Percentiles rank a stretch among this genome's conserved stretches.
phyloP scores from a whole-genome alignment of 2,797 vertebrate species.

The Poeciliopsis gracilis region DNA sequence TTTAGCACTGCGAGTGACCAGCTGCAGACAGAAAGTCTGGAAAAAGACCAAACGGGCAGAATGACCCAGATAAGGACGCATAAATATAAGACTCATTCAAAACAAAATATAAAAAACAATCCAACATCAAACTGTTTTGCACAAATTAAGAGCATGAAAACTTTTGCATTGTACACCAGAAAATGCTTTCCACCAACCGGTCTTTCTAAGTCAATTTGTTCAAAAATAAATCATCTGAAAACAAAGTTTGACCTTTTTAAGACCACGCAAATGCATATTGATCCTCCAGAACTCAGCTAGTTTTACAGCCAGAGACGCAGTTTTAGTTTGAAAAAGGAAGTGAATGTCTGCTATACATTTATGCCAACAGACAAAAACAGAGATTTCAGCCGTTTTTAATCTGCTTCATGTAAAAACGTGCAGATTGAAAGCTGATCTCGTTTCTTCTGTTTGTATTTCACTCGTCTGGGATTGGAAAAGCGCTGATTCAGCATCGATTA shows the following conservation, averaged over 20 bases:
- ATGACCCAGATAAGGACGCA: no score
- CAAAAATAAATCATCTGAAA: not conserved
- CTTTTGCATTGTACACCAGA: not conserved
- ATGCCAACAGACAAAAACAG: not conserved
- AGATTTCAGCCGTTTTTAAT: not conserved
- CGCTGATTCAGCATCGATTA: conserved; percentile 55
- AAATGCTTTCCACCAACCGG: not conserved
- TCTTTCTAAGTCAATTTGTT: not conserved
- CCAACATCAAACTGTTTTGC: not conserved
- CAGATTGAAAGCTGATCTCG: not conserved
- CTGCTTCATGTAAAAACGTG: not conserved
- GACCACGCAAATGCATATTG: not conserved
- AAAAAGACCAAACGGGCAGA: no score
- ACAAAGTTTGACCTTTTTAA: not conserved
- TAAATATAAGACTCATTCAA: no score
- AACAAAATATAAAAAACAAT: no score
- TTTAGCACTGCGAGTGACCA: no score
- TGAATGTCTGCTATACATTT: not conserved
- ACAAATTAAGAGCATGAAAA: not conserved
- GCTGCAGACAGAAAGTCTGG: no score
- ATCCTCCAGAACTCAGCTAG: not conserved
- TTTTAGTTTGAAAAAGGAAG: not conserved
- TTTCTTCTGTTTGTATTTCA: not conserved
- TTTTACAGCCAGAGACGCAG: not conserved
- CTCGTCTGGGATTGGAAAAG: conserved; percentile 39